A percentile compares a stretch with the other conserved stretches of the same genome.
phyloP scores from a whole-genome alignment of 2,888 invertebrate genomes.

The Ypsolopha scabrella region DNA sequence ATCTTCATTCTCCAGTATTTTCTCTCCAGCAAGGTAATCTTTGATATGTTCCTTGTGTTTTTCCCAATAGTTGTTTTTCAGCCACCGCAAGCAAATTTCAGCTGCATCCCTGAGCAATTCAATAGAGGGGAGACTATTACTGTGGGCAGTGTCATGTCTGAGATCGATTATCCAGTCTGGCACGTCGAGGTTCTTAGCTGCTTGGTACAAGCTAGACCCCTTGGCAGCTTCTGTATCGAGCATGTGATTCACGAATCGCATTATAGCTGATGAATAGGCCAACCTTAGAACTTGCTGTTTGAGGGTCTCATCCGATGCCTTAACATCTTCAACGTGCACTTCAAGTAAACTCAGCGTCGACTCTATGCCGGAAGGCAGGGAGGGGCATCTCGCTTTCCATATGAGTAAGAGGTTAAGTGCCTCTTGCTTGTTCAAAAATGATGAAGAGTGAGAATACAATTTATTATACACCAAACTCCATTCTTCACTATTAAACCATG shows the following conservation, averaged over 20 bases:
- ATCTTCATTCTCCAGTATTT: slow-evolving; percentile 22
- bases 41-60: slow-evolving; percentile 60
- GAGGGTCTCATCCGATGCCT: slow-evolving; percentile 19
- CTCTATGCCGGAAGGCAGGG: slow-evolving; percentile 71
- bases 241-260: slow-evolving; percentile 76
- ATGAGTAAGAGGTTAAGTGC: slow-evolving; percentile 59
- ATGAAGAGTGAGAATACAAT: slow-evolving; percentile 40
- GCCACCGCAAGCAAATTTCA: slow-evolving; percentile 74
- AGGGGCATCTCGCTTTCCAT: slow-evolving; percentile 71
- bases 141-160: slow-evolving; percentile 83
- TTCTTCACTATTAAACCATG: slow-evolving; percentile 59
- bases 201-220: slow-evolving; percentile 64
- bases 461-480: slow-evolving; percentile 63
- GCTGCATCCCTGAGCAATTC: slow-evolving; percentile 73
- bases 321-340: slow-evolving; percentile 50
- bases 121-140: slow-evolving; percentile 74
- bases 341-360: slow-evolving; percentile 70
- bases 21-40: slow-evolving; percentile 44
- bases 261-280: slow-evolving; percentile 73
- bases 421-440: slow-evolving; percentile 29
- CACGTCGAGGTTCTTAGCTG: slow-evolving; percentile 74
- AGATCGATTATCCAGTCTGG: slow-evolving; percentile 85
- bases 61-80: slow-evolving; percentile 76
- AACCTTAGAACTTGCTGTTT: slow-evolving; percentile 61
- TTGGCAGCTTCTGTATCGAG: slow-evolving; percentile 66